Conservation (phyloP, 2,113 vertebrate genomes). For the Semnornis frantzii region DNA sequence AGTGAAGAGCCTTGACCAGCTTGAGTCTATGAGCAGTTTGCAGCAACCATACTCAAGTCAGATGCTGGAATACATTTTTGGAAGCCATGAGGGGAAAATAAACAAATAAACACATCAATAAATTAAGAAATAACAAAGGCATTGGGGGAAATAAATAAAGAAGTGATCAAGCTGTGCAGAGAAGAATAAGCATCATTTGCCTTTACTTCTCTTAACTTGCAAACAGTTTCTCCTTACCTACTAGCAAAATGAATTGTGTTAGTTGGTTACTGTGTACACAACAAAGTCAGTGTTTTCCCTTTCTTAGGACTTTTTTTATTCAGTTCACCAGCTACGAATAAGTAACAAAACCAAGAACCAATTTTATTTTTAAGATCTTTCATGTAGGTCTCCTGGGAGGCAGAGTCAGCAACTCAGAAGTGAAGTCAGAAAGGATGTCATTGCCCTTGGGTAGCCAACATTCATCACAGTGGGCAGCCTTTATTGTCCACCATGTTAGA, state of each 20-base stretch:
- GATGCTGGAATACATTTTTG: not conserved
- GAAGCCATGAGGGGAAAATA: not conserved
- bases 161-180: not conserved
- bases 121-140: not conserved
- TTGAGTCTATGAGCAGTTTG: not conserved
- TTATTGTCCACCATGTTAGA: not conserved
- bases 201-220: not conserved
- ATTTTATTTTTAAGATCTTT: not conserved
- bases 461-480: slow-evolving; percentile 19
- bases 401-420: not conserved
- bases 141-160: too few relatives aligned
- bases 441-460: slow-evolving; percentile 24
- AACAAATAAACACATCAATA: not conserved
- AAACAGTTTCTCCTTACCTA: not conserved
- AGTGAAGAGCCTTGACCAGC: not conserved
- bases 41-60: not conserved
- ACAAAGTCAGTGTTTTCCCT: not conserved
- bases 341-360: not conserved
- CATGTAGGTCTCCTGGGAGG: not conserved
- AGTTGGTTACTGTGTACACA: not conserved
- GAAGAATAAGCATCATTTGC: not conserved
- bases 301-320: not conserved
- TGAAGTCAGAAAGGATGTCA: slow-evolving; percentile 21
- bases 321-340: not conserved
- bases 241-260: not conserved